These are phyloP conservation scores for Pelosia muscerda DNA, from an alignment of 2,888 invertebrate genomes.

Conservation along the genomic window DNA sequence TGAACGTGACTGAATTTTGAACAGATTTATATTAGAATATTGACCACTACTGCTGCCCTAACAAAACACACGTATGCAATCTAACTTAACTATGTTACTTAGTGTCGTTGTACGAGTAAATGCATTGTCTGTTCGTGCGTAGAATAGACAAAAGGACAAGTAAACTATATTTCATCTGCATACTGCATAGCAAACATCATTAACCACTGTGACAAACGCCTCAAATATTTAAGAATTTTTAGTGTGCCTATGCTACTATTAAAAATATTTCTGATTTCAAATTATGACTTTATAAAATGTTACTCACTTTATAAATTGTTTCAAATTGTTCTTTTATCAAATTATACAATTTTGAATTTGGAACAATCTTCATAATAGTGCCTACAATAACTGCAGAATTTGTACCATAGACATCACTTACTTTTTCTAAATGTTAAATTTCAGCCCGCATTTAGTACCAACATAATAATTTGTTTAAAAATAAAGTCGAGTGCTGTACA, in stretches of 20 bases:
- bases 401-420: too few relatives aligned
- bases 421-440: not conserved
- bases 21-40: not conserved
- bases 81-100: slow-evolving; percentile 14
- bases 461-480: slow-evolving; percentile 40
- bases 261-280: too few relatives aligned
- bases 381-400: too few relatives aligned
- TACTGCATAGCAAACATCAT: slow-evolving; percentile 28
- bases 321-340: too few relatives aligned
- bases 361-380: not conserved
- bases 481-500: slow-evolving; percentile 27
- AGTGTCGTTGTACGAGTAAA: slow-evolving; percentile 20
- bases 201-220: slow-evolving; percentile 47
- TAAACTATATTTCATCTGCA: slow-evolving; percentile 26
- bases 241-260: too few relatives aligned
- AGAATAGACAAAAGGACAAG: slow-evolving; percentile 22
- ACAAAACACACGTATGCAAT: slow-evolving; percentile 3
- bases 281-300: too few relatives aligned
- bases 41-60: not conserved
- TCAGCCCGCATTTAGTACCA: not conserved
- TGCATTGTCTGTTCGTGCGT: slow-evolving; percentile 31
- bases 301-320: too few relatives aligned
- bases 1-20: not conserved
- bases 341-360: not conserved
- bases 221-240: slow-evolving; percentile 30